phyloP scores from a whole-genome alignment of 2,888 invertebrate genomes.

The Tanytarsus gracilentus region DNA sequence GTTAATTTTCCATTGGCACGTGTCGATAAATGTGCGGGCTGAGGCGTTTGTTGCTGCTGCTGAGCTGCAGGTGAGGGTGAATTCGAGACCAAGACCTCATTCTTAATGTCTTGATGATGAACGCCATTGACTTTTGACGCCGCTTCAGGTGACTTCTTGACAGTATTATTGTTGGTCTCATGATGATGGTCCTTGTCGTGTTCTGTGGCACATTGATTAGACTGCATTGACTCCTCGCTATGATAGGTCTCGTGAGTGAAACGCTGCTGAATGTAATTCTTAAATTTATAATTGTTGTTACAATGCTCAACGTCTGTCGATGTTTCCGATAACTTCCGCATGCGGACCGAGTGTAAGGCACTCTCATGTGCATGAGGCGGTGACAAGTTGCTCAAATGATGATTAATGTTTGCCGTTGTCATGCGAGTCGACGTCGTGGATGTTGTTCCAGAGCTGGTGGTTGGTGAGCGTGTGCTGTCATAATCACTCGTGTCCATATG shows the following conservation, averaged over 20 bases:
- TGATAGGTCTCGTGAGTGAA: conserved; percentile 52
- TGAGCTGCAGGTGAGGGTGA: conserved; percentile 17
- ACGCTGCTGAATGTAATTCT: conserved; percentile 85
- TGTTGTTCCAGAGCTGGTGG: conserved; percentile 30
- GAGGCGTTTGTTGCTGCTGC: conserved; percentile 32
- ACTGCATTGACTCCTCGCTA: conserved; percentile 27
- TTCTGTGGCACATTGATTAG: conserved; percentile 19
- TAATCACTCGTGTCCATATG: conserved; percentile 42
- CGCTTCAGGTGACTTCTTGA: conserved; percentile 11
- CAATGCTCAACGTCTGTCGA: conserved; percentile 46
- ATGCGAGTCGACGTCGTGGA: conserved; percentile 30
- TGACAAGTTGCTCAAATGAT: conserved; percentile 30
- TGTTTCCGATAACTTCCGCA: conserved; percentile 43
- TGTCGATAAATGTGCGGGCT: not conserved
- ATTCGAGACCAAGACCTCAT: conserved; percentile 14
- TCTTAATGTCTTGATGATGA: conserved; percentile 25
- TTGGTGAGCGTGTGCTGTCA: conserved; percentile 34
- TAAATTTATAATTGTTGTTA: conserved; percentile 73
- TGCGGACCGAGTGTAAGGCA: conserved; percentile 33
- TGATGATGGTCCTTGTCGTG: conserved; percentile 18
- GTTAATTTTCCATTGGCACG: conserved; percentile 8
- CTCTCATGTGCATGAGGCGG: conserved; percentile 33
- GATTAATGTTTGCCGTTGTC: conserved; percentile 36
- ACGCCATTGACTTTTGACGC: conserved; percentile 13
- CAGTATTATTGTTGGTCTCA: not conserved